Percentiles rank a stretch among this genome's conserved stretches.
Conservation (phyloP, 2,797 vertebrate species). For the Rhyacichthys aspro region DNA sequence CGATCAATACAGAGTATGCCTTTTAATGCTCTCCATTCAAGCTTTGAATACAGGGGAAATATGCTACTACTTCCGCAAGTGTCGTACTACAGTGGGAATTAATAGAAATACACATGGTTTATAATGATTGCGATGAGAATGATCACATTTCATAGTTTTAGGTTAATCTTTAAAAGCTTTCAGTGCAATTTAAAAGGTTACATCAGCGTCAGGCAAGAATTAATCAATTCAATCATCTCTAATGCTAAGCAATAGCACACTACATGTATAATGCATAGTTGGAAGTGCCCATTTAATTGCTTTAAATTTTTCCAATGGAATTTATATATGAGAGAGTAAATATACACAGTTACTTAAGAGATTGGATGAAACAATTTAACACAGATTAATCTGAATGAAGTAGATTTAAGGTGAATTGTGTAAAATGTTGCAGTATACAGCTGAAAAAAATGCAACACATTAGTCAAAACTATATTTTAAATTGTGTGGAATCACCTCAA, state of each 20-base stretch:
- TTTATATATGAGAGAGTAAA: too few species aligned
- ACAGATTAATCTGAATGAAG: not conserved
- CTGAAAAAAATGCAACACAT: too few species aligned
- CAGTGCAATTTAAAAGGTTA: not conserved
- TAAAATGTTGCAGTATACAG: too few species aligned
- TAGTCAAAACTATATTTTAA: too few species aligned
- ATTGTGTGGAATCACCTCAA: too few species aligned
- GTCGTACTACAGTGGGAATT: not conserved
- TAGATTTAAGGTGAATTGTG: not conserved
- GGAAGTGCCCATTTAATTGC: too few species aligned
- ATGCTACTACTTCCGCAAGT: too few species aligned
- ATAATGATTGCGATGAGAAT: not conserved
- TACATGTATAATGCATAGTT: too few species aligned
- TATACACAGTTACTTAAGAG: too few species aligned
- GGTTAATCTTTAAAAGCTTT: not conserved
- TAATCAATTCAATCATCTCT: not conserved
- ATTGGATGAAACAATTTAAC: too few species aligned
- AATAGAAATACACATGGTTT: not conserved
- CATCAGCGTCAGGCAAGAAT: not conserved
- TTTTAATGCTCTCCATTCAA: slow-evolving; percentile 16
- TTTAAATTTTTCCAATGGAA: too few species aligned
- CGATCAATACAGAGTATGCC: slow-evolving; percentile 22
- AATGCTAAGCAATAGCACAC: not conserved
- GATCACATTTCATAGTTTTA: not conserved
- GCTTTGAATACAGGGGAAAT: not conserved